Conservation (phyloP, 2,113 vertebrate genomes). For the Corvus cornix region DNA sequence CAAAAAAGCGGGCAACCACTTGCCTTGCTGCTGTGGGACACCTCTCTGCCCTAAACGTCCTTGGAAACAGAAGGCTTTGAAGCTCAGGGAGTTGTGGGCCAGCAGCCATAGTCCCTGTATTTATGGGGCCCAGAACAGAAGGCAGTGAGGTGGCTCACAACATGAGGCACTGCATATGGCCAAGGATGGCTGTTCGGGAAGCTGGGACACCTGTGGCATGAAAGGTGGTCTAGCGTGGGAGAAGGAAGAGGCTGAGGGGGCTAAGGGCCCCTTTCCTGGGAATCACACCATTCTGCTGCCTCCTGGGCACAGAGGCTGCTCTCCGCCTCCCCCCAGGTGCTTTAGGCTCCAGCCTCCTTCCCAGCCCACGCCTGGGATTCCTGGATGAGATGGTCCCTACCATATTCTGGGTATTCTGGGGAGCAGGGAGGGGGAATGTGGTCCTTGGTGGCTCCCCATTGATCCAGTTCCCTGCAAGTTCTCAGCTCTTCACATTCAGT, state of each 20-base stretch:
- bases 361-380: neutral
- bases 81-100: neutral
- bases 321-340: neutral
- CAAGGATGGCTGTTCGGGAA: neutral
- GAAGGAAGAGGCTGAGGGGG: neutral
- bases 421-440: too few species aligned
- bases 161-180: neutral
- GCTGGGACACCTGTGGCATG: neutral
- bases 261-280: neutral
- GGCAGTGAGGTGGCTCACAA: rapidly evolving
- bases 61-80: too few species aligned
- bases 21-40: neutral
- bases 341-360: neutral
- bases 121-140: neutral
- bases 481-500: neutral
- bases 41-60: neutral
- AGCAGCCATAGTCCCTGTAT: neutral
- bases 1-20: neutral
- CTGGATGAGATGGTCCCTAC: neutral
- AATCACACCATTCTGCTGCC: neutral
- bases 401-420: neutral
- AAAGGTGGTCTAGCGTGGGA: neutral
- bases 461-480: neutral
- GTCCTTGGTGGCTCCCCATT: neutral
- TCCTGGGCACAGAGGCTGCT: neutral